Base-by-base conservation (phyloP, 2,888 invertebrate species). In the Phengaris arion region DNA sequence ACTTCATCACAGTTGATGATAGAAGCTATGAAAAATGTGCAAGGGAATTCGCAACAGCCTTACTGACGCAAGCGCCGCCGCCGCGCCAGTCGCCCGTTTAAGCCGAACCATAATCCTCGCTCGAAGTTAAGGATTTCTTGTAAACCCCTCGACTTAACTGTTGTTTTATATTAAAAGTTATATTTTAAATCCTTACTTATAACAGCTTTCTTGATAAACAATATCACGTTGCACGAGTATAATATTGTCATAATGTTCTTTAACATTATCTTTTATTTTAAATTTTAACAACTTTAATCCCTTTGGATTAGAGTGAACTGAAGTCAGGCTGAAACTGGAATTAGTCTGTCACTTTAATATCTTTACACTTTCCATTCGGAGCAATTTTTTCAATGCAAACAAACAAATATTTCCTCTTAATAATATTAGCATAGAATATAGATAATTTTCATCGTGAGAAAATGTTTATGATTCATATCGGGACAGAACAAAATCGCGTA, bases 81-180 rank as follows among this genome's bases (percentile, higher is more conserved):
- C 22, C 22, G 22, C 22, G 22, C 22, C 22, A 2, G 35, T 45
- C 35, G 64, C 64, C 6, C 35, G 64, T 64, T 12, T 64, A 35
- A 35, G 35, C 35, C 12, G 6, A 12, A 12, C 7, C 35, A 6
- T 64, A 64, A 64, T 64, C 64, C 13, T 35, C 64, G 55, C 55
- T 6, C n/a, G 35, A 64, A 64, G 64, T 64, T 64, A 45, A 64
- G 13, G 64, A 64, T 64, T 64, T 64, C 64, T 35, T 64, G 6
- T 64, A 45, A 64, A 64, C 64, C 64, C 64, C 12, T 35, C 64
- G 64, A 64, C 64, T 64, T 64, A 45, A 64, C 35, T 35, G 35
- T 64, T 64, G 64, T 45, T 64, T 64, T 64, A 64, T 64, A 64
- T 64, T 64, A 64, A 64, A 64, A 64, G 35, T 64, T 45, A 64